Base-by-base conservation (phyloP, 2,888 invertebrate species). In the Linyphia triangularis region DNA sequence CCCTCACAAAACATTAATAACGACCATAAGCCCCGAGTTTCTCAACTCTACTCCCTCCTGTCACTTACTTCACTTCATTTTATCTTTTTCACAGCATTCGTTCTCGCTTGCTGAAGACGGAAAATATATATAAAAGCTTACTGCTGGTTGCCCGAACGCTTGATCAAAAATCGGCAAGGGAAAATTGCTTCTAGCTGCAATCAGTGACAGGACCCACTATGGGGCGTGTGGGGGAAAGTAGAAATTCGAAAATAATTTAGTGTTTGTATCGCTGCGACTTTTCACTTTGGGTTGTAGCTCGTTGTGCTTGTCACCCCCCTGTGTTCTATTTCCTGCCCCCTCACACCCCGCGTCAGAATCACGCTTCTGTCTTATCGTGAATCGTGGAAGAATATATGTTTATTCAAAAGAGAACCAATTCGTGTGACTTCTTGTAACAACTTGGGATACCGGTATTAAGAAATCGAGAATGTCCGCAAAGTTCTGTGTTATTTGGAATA, bases 231-330 rank as follows among this genome's bases (percentile, higher is more conserved):
- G 40, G 78, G 40, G 37, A 40, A 26, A 63, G 63, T 33, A 61
- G 33, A 79, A 81, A 88, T 88, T 88, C 81, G 86, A 81, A 88
- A 88, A 88, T 88, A 88, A 88, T 88, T 88, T 88, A 88, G 75
- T 77, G 78, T 85, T 73, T 81, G 73, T 81, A 67, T 81, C 81
- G 81, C 81, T 19, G 40, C 75, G 65, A 57, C 65, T 75, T 70
- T 67, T 65, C 65, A 70, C 85, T 79, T 61, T 78, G 78, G 72
- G 78, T 79, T 59, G 69, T 30, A 78, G 57, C 75, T 40, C 67
- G 78, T 79, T 67, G 24, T 67, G 51, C 67, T 79, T 79, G 43
- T 51, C 57, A 7, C 83, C 77, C 26, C 59, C 77, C 59, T 40
- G 82, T 37, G 43, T 79, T 79, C 78, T 79, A 43, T 79, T 65